phyloP scores from a whole-genome alignment of 2,797 vertebrate species.

The Myotis myotis region DNA sequence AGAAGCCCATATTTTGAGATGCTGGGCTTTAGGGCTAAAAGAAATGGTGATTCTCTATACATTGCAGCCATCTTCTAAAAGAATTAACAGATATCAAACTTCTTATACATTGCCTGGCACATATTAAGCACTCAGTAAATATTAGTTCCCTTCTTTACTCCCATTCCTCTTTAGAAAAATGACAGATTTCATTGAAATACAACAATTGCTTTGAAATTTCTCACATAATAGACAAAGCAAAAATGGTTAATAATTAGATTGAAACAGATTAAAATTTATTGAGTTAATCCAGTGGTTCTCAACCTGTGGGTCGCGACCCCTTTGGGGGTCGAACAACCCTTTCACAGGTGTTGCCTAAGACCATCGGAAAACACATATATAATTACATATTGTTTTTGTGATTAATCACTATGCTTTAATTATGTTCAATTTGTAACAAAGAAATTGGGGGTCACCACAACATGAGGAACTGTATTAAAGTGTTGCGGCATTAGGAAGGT shows the following conservation, averaged over 20 bases:
- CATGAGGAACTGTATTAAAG: too few relatives aligned
- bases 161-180: not conserved
- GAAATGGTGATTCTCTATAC: not conserved
- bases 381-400: too few relatives aligned
- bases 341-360: too few relatives aligned
- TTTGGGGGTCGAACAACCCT: too few relatives aligned
- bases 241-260: not conserved
- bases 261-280: not conserved
- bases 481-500: too few relatives aligned
- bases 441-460: too few relatives aligned
- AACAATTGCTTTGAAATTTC: constrained; percentile 23
- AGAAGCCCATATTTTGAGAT: constrained; percentile 3
- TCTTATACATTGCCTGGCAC: not conserved
- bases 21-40: not conserved
- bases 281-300: not conserved
- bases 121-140: not conserved
- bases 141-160: not conserved
- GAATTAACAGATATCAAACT: not conserved
- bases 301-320: too few relatives aligned
- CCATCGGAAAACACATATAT: too few relatives aligned
- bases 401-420: too few relatives aligned
- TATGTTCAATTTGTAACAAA: too few relatives aligned
- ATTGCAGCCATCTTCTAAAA: not conserved
- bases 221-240: constrained; percentile 41
- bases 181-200: constrained; percentile 12